phyloP scores from a whole-genome alignment of 2,888 invertebrate species.

The Piscicola geometra region DNA sequence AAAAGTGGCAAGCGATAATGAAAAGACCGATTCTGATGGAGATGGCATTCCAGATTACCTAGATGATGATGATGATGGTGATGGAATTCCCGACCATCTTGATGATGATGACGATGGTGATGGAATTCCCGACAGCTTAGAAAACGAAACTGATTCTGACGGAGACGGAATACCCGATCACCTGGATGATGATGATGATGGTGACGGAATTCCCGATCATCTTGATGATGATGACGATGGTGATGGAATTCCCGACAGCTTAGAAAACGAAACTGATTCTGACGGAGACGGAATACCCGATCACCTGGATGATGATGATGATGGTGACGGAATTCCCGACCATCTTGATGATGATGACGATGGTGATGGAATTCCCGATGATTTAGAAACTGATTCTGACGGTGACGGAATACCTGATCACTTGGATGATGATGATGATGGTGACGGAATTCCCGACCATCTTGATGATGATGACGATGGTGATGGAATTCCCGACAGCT shows the following conservation, averaged over 20 bases:
- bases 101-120: slow-evolving; percentile 47
- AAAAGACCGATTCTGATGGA: slow-evolving; percentile 41
- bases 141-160: slow-evolving; percentile 41
- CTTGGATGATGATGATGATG: slow-evolving; percentile 42
- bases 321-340: slow-evolving; percentile 46
- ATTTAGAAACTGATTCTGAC: slow-evolving; percentile 46
- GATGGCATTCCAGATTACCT: slow-evolving; percentile 45
- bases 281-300: slow-evolving; percentile 51
- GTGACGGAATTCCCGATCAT: slow-evolving; percentile 43
- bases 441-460: slow-evolving; percentile 47
- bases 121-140: slow-evolving; percentile 45
- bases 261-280: slow-evolving; percentile 42
- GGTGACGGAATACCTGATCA: slow-evolving; percentile 48
- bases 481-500: slow-evolving; percentile 44
- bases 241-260: slow-evolving; percentile 45
- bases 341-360: slow-evolving; percentile 45
- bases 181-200: slow-evolving; percentile 44
- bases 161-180: slow-evolving; percentile 48
- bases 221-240: slow-evolving; percentile 42
- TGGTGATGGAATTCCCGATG: slow-evolving; percentile 51
- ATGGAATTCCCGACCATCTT: slow-evolving; percentile 45
- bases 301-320: slow-evolving; percentile 41
- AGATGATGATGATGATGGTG: slow-evolving; percentile 45
- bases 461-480: slow-evolving; percentile 41
- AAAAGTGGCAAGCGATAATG: too few relatives aligned